Evolutionary conservation across 2,888 invertebrate genomes (phyloP), one percentile per base, ranked within the genome.

Genomic region (Hartigia nigra): DNA sequence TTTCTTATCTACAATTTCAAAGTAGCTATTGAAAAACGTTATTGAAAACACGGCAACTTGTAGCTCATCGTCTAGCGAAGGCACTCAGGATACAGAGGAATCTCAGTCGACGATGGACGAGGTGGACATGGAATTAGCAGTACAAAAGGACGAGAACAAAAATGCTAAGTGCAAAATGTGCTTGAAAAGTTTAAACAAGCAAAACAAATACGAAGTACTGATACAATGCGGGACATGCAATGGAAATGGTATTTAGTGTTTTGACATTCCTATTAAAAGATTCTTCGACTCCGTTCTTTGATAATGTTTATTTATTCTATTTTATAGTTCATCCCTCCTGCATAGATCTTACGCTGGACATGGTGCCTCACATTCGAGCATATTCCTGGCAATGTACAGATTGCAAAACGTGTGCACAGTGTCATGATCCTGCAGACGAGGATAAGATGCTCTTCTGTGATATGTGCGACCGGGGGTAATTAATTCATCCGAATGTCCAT

Each of bases 391-490:
- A 97, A 92, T 98, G 98, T 91, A 96, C 96, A 85, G 97, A 97
- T 87, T 98, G 98, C 92, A 98, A 98, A 93, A 95, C 95, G 76
- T 98, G 98, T 92, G 95, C 95, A 82, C 94, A 95, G 84, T 98
- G 98, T 92, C 94, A 94, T 86, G 95, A 95, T 90, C 95, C 96
- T 69, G 95, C 95, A 84, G 96, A 96, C 91, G 97, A 96, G 92
- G 97, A 97, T 89, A 96, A 97, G 92, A 97, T 98, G 97, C 94
- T 98, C 88, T 98, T 96, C 92, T 98, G 98, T 92, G 98, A 98
- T 92, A 95, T 96, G 88, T 98, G 98, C 92, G 98, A 98, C 92
- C 94, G 98, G 89, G 98, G 98, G 92, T 93, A 88, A 85, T n/a
- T 34, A 37, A 69, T 74, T 35, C 14, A 4, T 72, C 23, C 23